phyloP scores from a whole-genome alignment of 2,113 vertebrate species.

The Cyanoderma ruficeps region DNA sequence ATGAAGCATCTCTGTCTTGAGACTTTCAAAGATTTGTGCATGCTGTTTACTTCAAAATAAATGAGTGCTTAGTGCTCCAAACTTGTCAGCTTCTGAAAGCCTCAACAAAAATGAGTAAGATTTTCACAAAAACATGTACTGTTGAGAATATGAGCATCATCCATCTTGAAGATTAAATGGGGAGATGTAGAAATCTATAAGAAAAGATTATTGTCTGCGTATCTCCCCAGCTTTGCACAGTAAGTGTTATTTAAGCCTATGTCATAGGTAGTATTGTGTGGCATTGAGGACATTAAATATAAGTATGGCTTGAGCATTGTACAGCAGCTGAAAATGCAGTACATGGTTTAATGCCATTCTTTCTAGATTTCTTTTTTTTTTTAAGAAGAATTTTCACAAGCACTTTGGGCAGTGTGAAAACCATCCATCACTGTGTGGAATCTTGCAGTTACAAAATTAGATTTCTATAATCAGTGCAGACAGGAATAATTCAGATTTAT shows the following conservation, averaged over 20 bases:
- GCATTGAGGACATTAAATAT: not conserved
- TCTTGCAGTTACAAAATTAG: not conserved
- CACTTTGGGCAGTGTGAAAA: not conserved
- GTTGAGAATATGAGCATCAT: not conserved
- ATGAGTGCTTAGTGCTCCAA: not conserved
- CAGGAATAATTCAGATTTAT: not conserved
- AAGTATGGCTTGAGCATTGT: not conserved
- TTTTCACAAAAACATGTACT: not conserved
- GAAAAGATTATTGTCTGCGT: not conserved
- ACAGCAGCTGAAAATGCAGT: not conserved
- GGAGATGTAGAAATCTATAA: not conserved
- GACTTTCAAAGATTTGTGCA: not conserved
- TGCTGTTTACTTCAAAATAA: not conserved
- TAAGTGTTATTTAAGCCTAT: not conserved
- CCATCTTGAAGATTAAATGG: not conserved
- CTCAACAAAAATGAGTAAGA: not conserved
- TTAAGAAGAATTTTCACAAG: not conserved
- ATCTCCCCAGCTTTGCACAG: not conserved
- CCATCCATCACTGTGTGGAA: not conserved
- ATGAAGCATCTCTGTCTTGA: not conserved
- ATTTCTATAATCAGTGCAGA: not conserved
- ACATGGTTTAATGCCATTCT: not conserved
- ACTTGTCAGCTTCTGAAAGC: not conserved
- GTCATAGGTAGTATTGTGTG: not conserved
- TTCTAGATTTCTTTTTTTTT: not conserved